These are phyloP conservation scores for Percopsis omiscomaycus DNA, from an alignment of 2,797 vertebrate species.

Conservation along the genomic window DNA sequence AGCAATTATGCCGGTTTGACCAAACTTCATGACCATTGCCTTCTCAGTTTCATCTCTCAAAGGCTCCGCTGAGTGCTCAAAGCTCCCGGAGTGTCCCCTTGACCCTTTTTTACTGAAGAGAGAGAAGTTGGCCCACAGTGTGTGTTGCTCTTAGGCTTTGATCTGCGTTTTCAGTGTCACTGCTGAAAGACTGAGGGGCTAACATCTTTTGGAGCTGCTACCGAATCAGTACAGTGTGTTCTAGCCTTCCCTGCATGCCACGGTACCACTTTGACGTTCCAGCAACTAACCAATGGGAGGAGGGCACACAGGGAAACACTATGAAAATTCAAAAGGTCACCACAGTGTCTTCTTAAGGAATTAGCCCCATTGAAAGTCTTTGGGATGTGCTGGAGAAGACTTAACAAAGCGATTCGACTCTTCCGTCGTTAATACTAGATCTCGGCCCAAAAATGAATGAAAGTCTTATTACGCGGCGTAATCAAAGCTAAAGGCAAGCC, in stretches of 20 bases:
- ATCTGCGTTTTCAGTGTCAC: constrained; percentile 54
- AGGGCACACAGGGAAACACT: constrained; percentile 11
- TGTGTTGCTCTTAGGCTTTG: constrained; percentile 35
- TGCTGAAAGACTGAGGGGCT: constrained; percentile 27
- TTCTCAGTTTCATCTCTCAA: constrained; percentile 28
- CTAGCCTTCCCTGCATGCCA: constrained; percentile 1
- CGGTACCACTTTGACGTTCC: constrained; percentile 30
- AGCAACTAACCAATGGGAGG: constrained; percentile 12
- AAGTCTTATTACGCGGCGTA: too few species aligned
- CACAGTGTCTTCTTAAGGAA: constrained; percentile 15
- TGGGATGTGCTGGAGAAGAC: constrained; percentile 21
- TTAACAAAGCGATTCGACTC: too few species aligned
- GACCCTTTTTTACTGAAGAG: constrained; percentile 11
- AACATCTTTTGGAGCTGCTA: constrained; percentile 44
- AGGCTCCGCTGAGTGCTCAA: constrained; percentile 26
- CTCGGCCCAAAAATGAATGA: too few species aligned
- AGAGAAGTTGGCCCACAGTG: not conserved
- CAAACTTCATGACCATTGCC: constrained; percentile 28
- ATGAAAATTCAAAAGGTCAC: constrained; percentile 13
- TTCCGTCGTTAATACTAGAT: too few species aligned
- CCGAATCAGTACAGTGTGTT: constrained; percentile 33
- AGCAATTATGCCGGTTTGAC: constrained; percentile 7
- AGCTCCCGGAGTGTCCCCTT: not conserved
- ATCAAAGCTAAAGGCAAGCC: too few species aligned
- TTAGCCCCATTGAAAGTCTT: constrained; percentile 32